Evolutionary conservation across 2,888 invertebrate species (phyloP).

Genomic region (Drosophila rellima): DNA sequence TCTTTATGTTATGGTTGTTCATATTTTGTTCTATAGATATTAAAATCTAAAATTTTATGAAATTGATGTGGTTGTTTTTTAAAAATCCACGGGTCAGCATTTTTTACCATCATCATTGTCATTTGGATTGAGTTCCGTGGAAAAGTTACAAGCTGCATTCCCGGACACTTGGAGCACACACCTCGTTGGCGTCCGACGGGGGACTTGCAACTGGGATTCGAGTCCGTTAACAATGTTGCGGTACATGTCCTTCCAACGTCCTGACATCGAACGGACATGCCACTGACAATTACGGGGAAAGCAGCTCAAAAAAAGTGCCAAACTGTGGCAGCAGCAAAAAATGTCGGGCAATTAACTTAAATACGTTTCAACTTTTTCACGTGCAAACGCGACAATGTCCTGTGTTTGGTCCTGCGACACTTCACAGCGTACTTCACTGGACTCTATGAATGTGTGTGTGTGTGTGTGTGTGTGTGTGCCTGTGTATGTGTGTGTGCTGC

Average conservation of each 20-base stretch:
- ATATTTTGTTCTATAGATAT: no score
- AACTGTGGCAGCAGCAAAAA: constrained; percentile 53
- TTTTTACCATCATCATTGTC: not conserved
- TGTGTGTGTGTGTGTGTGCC: not conserved
- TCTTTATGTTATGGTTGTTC: no score
- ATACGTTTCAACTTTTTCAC: constrained; percentile 55
- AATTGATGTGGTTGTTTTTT: no score
- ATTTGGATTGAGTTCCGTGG: not conserved
- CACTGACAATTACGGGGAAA: constrained; percentile 72
- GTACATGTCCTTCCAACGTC: constrained; percentile 58
- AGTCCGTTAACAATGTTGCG: constrained; percentile 55
- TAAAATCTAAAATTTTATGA: no score
- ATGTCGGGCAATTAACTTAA: constrained; percentile 75
- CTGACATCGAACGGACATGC: constrained; percentile 78
- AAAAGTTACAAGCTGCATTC: no score
- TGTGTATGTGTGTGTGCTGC: constrained; percentile 29
- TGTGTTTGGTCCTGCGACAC: constrained; percentile 53
- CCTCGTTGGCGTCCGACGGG: constrained; percentile 17
- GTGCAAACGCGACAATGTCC: constrained; percentile 65
- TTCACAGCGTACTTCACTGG: constrained; percentile 23
- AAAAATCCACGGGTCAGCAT: no score
- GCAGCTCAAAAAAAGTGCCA: constrained; percentile 56
- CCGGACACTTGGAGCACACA: constrained; percentile 34
- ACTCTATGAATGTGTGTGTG: not conserved
- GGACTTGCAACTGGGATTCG: constrained; percentile 40